A percentile compares a stretch with the other conserved stretches of the same genome.
Conservation (phyloP, 2,797 vertebrate species). For the Syndactyla subalaris region DNA sequence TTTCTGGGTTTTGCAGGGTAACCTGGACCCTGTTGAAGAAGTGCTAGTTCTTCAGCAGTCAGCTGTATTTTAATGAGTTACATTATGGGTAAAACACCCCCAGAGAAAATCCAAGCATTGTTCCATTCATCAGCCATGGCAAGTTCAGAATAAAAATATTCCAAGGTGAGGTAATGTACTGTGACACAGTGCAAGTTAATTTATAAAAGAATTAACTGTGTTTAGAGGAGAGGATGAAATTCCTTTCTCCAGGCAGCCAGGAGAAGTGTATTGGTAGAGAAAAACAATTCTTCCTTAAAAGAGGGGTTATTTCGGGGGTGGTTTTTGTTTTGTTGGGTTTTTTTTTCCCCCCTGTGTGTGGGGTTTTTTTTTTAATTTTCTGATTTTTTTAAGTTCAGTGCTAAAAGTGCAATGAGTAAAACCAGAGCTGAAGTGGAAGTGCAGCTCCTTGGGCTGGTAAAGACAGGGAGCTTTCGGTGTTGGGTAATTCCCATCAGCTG, state of each 20-base stretch:
- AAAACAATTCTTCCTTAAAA: neutral
- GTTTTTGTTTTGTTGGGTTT: neutral
- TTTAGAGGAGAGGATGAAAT: constrained; percentile 13
- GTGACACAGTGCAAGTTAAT: constrained; percentile 40
- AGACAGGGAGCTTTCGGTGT: neutral
- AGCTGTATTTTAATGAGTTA: constrained; percentile 56
- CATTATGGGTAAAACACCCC: constrained; percentile 21
- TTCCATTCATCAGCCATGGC: constrained; percentile 20
- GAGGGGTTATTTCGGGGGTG: too few relatives aligned
- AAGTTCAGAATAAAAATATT: constrained; percentile 42
- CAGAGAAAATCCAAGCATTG: constrained; percentile 26
- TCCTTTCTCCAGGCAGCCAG: neutral
- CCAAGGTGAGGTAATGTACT: constrained; percentile 32
- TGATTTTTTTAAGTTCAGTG: neutral
- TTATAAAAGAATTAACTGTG: constrained; percentile 60
- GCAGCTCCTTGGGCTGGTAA: neutral
- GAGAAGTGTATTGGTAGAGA: neutral
- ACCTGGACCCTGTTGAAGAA: neutral
- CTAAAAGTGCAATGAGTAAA: neutral
- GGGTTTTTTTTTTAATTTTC: neutral
- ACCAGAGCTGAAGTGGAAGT: neutral
- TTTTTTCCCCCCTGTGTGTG: neutral
- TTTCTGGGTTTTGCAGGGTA: constrained; percentile 9
- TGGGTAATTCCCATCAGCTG: neutral
- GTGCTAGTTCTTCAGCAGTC: constrained; percentile 15